These are phyloP conservation scores for Sisyra terminalis DNA, from an alignment of 2,888 invertebrate genomes.

Conservation along the genomic window DNA sequence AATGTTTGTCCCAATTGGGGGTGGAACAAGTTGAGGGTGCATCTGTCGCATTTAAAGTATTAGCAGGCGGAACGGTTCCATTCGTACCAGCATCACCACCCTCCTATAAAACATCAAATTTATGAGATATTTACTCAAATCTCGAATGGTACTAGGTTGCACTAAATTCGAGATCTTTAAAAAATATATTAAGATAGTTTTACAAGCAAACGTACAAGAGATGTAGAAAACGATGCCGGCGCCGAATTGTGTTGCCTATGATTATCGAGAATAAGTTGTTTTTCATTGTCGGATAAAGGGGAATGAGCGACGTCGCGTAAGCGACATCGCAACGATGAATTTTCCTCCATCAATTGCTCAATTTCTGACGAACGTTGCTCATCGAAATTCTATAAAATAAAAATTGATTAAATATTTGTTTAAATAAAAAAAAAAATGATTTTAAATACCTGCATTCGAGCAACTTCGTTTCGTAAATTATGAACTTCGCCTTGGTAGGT, in stretches of 20 bases:
- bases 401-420: background rate
- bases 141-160: background rate
- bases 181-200: too few species aligned
- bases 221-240: slow-evolving; percentile 53
- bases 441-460: too few species aligned
- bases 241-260: slow-evolving; percentile 53
- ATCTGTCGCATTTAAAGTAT: slow-evolving; percentile 9
- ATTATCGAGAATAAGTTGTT: slow-evolving; percentile 55
- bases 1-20: slow-evolving; percentile 86
- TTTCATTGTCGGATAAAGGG: slow-evolving; percentile 67
- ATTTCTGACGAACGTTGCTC: slow-evolving; percentile 42
- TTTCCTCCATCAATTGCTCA: slow-evolving; percentile 59
- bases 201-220: slow-evolving; percentile 21
- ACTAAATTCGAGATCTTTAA: too few species aligned
- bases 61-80: background rate
- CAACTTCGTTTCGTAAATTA: slow-evolving; percentile 25
- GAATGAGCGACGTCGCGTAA: slow-evolving; percentile 66
- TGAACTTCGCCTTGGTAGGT: slow-evolving; percentile 51
- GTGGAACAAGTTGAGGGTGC: slow-evolving; percentile 50
- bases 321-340: slow-evolving; percentile 54
- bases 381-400: slow-evolving; percentile 30
- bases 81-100: background rate
- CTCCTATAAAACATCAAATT: background rate
- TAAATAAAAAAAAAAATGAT: background rate
- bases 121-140: background rate